Evolutionary conservation across 2,113 vertebrate genomes (phyloP).

Genomic region (Paramisgurnus dabryanus): DNA sequence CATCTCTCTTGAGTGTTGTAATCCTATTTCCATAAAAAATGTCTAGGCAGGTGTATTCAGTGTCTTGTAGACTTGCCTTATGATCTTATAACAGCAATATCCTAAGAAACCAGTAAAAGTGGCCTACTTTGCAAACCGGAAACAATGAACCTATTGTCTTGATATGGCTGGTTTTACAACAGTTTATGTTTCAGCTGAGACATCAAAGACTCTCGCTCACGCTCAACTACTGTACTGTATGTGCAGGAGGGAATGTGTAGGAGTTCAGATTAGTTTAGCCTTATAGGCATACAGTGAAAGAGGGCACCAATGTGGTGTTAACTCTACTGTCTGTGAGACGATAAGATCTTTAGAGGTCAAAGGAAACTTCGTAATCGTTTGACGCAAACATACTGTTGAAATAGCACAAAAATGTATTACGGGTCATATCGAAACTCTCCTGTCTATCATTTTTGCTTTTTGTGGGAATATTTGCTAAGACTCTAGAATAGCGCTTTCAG

Average conservation of each 20-base stretch:
- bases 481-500: not conserved
- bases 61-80: not conserved
- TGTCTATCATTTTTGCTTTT: not conserved
- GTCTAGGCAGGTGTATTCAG: not conserved
- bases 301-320: not conserved
- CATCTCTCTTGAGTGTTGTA: no score
- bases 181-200: conserved; percentile 2
- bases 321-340: not conserved
- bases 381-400: conserved; percentile 8
- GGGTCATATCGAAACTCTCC: conserved; percentile 13
- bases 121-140: not conserved
- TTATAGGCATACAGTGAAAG: not conserved
- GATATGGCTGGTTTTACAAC: not conserved
- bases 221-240: not conserved
- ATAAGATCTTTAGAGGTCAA: conserved; percentile 12
- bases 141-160: not conserved
- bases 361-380: not conserved
- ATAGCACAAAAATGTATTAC: not conserved
- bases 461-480: not conserved
- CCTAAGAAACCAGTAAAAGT: not conserved
- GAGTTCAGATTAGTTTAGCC: not conserved
- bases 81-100: not conserved
- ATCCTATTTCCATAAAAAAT: not conserved
- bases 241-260: not conserved
- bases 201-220: not conserved